Base-by-base conservation (phyloP, 2,888 invertebrate genomes). In the Eupithecia dodoneata region DNA sequence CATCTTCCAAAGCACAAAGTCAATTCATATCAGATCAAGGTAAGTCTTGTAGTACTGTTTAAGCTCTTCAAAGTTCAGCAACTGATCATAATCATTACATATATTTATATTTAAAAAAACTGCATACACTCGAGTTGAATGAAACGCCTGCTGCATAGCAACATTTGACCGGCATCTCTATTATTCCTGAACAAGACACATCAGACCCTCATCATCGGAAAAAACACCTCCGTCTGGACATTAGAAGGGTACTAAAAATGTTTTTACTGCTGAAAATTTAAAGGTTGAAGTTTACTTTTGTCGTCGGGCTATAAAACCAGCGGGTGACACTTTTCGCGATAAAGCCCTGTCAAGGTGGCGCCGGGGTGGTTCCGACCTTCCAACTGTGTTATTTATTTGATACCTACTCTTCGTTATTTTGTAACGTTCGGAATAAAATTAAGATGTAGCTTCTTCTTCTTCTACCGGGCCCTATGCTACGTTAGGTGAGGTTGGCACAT, bases 1-100 rank as follows among this genome's bases (percentile, higher is more conserved):
- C 96, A 97, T 85, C 96, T 99, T 89, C 99, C 99, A 84, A 97
- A 97, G 93, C 97, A 98, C 92, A 99, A 99, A 96, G 97, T 99
- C 92, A 99, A 99, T 96, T 99, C 99, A 89, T 99, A 99, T 96
- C 99, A 99, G 96, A 99, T 99, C 92, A 99, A 99, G 98, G 99
- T 98, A 96, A 96, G 97, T 70, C 30, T 47, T 18, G 15, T 42
- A 45, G 7, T 18, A 59, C 9, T 52, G 13, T 4, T 41, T 13
- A 41, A 41, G 6, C 41, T 63, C n/a, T 59, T 59, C 45, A 47
- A 10, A 30, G 15, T 55, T 55, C 15, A 55, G 55, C 55, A 47
- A 10, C 47, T 10, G 10, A 2, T 47, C 47, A 30, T 30, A 30
- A 30, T 0, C 1, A 30, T 30, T 30, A 30, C 30, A 30, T 30